Percentiles rank a stretch among this genome's conserved stretches.
Evolutionary conservation across 1,140 invertebrate species (phyloP).

Genomic region (Hestina assimilis): DNA sequence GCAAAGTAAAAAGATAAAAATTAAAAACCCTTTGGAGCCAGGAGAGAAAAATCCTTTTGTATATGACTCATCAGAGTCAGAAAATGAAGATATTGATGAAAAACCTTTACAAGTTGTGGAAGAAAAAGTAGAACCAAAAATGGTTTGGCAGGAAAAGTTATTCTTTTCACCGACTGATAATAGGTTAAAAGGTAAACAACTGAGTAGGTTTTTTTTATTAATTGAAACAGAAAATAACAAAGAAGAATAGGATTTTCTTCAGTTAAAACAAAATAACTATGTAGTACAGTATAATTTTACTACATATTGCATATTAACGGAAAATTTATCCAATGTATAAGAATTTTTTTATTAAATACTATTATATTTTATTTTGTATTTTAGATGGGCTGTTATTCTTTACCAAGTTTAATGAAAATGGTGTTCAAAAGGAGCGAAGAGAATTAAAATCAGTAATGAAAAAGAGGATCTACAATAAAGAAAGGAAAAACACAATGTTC

Average conservation of each 20-base stretch:
- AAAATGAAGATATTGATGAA: conserved; percentile 64
- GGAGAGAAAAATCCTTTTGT: conserved; percentile 79
- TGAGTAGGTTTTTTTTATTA: no score
- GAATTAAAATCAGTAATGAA: conserved; percentile 81
- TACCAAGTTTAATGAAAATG: conserved; percentile 54
- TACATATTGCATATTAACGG: no score
- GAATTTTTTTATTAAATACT: no score
- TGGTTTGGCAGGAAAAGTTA: conserved; percentile 77
- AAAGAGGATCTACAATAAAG: conserved; percentile 80
- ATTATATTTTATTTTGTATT: no score
- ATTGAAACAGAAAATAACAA: no score
- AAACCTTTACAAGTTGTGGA: conserved; percentile 25
- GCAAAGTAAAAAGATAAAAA: conserved; percentile 50
- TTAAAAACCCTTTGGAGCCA: conserved; percentile 64
- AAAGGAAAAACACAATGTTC: conserved; percentile 77
- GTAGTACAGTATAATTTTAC: no score
- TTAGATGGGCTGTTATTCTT: conserved; percentile 81
- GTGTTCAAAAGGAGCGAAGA: conserved; percentile 72
- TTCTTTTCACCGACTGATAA: conserved; percentile 79
- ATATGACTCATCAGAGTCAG: conserved; percentile 82
- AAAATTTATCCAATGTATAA: no score
- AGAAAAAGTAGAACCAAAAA: conserved; percentile 41
- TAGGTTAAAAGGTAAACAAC: conserved; percentile 79
- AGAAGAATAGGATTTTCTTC: no score
- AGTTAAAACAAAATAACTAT: no score